Evolutionary conservation across 2,113 vertebrate genomes (phyloP).

Genomic region (Isichthys henryi): DNA sequence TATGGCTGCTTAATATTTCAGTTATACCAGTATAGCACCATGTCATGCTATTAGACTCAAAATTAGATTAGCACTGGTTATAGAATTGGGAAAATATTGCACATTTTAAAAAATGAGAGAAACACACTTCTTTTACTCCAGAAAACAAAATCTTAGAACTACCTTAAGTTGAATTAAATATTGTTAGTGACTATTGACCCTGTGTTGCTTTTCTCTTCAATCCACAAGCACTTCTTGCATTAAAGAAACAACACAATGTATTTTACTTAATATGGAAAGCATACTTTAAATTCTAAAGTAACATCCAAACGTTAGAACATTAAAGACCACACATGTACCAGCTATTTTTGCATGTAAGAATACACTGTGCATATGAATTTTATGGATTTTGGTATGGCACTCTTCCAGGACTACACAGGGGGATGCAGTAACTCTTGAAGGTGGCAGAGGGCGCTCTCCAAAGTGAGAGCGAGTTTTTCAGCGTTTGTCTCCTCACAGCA

Average conservation of each 20-base stretch:
- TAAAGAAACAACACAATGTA: neutral
- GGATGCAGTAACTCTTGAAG: conserved; percentile 61
- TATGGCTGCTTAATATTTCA: neutral
- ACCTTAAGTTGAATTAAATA: neutral
- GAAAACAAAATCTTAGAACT: neutral
- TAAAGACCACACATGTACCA: neutral
- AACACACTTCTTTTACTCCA: neutral
- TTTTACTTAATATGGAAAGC: neutral
- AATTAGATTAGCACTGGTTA: neutral
- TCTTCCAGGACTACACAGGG: conserved; percentile 35
- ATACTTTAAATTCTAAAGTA: neutral
- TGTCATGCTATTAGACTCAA: neutral
- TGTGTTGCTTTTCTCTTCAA: neutral
- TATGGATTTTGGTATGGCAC: neutral
- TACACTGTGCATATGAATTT: neutral
- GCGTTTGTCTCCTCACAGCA: conserved; percentile 74
- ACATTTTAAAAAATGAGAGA: neutral
- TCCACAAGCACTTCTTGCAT: neutral
- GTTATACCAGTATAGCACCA: neutral
- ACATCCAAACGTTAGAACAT: neutral
- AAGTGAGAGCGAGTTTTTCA: conserved; percentile 51
- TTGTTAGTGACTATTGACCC: neutral
- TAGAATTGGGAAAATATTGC: neutral
- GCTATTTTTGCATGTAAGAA: neutral
- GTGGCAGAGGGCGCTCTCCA: conserved; percentile 57